Percentiles rank a stretch among this genome's conserved stretches.
Conservation (phyloP, 2,113 vertebrate genomes). For the Indicator maculatus region DNA sequence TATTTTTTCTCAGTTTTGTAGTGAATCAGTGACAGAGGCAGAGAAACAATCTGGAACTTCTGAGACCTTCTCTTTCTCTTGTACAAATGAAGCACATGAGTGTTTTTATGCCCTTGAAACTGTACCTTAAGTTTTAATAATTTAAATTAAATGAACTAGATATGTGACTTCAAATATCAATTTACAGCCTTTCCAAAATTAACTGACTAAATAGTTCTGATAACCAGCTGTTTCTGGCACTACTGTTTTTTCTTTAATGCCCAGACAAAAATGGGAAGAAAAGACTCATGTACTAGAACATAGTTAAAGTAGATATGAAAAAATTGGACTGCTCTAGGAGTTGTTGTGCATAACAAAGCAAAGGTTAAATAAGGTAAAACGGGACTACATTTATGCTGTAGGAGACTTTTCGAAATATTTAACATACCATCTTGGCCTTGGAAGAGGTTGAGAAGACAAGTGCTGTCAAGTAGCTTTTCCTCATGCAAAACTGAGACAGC, state of each 20-base stretch:
- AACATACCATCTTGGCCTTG: not conserved
- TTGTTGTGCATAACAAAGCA: not conserved
- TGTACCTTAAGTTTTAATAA: not conserved
- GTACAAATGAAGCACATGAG: not conserved
- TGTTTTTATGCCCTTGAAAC: not conserved
- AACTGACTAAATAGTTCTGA: not conserved
- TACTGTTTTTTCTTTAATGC: not conserved
- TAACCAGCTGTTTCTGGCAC: not conserved
- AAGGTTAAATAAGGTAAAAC: not conserved
- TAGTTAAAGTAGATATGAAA: not conserved
- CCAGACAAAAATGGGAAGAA: not conserved
- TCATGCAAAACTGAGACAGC: not conserved
- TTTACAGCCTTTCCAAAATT: not conserved
- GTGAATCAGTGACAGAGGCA: not conserved
- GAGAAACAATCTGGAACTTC: not conserved
- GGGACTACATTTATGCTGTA: not conserved
- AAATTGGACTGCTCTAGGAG: not conserved
- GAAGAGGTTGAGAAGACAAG: not conserved
- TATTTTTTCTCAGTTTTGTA: not conserved
- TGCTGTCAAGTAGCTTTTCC: not conserved
- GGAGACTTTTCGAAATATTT: not conserved
- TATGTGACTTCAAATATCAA: not conserved
- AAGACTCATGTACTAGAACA: not conserved
- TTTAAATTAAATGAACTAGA: not conserved
- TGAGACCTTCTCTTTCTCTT: not conserved